Evolutionary conservation across 2,797 vertebrate species (phyloP), one percentile per base, ranked within the genome.

Genomic region (Xiphorhynchus erythropygius): DNA sequence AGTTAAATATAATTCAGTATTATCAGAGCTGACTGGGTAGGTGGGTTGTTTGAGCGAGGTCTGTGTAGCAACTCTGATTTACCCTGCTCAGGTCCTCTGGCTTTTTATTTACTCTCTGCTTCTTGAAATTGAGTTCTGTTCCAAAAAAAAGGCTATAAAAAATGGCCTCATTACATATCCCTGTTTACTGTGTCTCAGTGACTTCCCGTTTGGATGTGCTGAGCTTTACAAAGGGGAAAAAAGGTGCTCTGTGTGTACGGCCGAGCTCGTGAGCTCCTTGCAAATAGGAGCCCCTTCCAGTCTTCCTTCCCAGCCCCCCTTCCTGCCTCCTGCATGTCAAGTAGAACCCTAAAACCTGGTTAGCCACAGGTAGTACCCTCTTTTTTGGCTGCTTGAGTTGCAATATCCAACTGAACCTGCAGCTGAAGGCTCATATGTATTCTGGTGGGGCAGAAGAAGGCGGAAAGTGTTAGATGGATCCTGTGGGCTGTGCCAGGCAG

Each of bases 201-300:
- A 94, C 94, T 96, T 97, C 95, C 94, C 89, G 25, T 96, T 95
- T 14, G 65, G 94, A 92, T 96, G 92, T 93, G 92, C 87, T 75
- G 74, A 85, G 94, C 91, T 84, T 87, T 42, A 23, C 53, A 83
- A 16, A 80, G 44, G 37, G n/a, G 42, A 65, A 41, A 9, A 88
- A 91, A 93, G 94, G 91, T 96, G 87, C 93, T 92, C 85, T 88
- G 89, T 96, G 70, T 24, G 56, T 15, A 6, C 5, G 2, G 84
- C 76, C 8, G 1, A 63, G 5, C 77, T 78, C 11, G 2, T 11
- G 79, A 91, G 91, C 71, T 67, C 83, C 47, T 67, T 37, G 33
- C 17, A n/a, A 73, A 41, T 65, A 69, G 73, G 39, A 74, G 15
- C 89, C 2, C 2, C 8, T 42, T 11, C 18, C 19, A 3, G 46